phyloP scores from a whole-genome alignment of 2,888 invertebrate genomes.

The Graphium colonna region DNA sequence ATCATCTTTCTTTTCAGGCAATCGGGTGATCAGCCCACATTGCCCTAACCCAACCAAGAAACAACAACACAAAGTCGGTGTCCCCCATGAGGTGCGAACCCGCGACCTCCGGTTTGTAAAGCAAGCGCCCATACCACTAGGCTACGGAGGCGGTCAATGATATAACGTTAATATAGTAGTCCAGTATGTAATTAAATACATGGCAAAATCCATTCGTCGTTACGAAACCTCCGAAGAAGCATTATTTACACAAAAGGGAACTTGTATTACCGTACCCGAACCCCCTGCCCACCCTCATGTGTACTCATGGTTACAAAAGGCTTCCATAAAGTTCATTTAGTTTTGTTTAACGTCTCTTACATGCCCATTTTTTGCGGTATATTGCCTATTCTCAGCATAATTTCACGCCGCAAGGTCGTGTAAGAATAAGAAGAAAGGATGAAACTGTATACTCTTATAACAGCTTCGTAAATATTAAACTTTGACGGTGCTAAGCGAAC shows the following conservation, averaged over 20 bases:
- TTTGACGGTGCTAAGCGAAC: conserved; percentile 21
- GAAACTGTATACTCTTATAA: conserved; percentile 30
- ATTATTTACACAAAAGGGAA: conserved; percentile 11
- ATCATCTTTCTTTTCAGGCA: too few species aligned
- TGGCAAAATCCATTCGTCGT: too few species aligned
- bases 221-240: not conserved
- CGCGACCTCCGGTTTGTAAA: too few species aligned
- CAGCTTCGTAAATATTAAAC: conserved; percentile 33
- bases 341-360: conserved; percentile 40
- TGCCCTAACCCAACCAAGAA: too few species aligned
- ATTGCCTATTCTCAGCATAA: conserved; percentile 37
- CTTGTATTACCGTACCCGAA: conserved; percentile 23
- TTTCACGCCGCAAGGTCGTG: too few species aligned
- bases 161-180: too few species aligned
- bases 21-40: too few species aligned
- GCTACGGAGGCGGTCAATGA: too few species aligned
- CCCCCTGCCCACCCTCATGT: conserved; percentile 14
- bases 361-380: conserved; percentile 34
- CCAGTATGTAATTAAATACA: too few species aligned
- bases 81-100: too few species aligned
- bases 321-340: conserved; percentile 31
- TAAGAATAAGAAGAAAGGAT: conserved; percentile 7
- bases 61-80: too few species aligned
- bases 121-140: too few species aligned
- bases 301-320: conserved; percentile 35